These are phyloP conservation scores for Hepsetus odoe DNA, from an alignment of 2,113 vertebrate species.

Conservation along the genomic window DNA sequence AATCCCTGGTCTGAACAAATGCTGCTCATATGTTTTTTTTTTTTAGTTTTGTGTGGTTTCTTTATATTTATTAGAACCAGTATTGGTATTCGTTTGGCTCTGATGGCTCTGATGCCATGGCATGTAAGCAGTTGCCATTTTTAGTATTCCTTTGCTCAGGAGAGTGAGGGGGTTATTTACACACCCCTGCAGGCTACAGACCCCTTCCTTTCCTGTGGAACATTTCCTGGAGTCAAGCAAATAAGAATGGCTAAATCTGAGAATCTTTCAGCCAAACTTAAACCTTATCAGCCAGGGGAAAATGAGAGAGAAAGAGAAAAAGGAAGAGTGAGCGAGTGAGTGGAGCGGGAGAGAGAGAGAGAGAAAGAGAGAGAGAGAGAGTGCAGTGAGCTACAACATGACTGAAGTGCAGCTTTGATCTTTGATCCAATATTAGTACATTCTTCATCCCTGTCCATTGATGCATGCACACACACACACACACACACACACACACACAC, in stretches of 20 bases:
- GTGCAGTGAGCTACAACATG: background rate
- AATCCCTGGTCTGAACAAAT: background rate
- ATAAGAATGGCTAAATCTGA: conserved; percentile 30
- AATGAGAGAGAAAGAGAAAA: too few species aligned
- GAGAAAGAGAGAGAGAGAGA: background rate
- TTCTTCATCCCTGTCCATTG: background rate
- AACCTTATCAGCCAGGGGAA: too few species aligned
- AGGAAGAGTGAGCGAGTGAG: too few species aligned
- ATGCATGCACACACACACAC: conserved; percentile 9
- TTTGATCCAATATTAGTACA: background rate
- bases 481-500: background rate
- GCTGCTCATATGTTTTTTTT: background rate
- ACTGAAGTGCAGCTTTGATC: conserved; percentile 44
- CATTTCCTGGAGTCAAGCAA: conserved; percentile 69
- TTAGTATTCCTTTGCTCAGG: background rate
- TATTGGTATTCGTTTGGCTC: too few species aligned
- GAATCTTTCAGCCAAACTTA: too few species aligned
- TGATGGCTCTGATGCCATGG: background rate
- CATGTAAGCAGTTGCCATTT: too few species aligned
- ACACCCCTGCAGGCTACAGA: conserved; percentile 70
- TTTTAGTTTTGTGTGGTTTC: background rate
- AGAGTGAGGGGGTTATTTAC: conserved; percentile 63
- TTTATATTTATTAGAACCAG: too few species aligned
- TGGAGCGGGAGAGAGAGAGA: too few species aligned
- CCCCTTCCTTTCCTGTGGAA: conserved; percentile 77